Base-by-base conservation (phyloP, 2,888 invertebrate genomes). In the Girardia tigrina region DNA sequence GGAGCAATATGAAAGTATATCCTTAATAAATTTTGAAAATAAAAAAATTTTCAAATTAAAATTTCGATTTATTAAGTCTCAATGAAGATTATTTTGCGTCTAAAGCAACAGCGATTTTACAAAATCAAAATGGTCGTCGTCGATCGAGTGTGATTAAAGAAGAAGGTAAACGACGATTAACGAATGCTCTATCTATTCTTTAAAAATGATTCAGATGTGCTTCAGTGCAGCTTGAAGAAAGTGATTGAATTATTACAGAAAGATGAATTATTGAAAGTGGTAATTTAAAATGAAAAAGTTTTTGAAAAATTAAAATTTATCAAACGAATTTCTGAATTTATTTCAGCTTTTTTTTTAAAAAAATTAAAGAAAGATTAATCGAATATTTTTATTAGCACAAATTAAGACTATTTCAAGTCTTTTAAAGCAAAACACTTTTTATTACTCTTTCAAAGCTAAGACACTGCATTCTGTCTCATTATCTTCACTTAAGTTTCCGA, bases 41-140 rank as follows among this genome's bases (percentile, higher is more conserved):
- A 56, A 56, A 20, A 20, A 20, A 56, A 56, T 56, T 4, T 6
- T 6, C 16, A 12, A 12, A 56, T 4, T 56, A 56, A 12, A 12
- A 12, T 16, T 56, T 20, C 23, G 56, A 4, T 8, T 8, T 12
- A 56, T 88, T 28, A 88, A 91, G 91, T 87, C 89, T 90, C 86
- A 92, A 91, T 88, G 94, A 94, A 88, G 92, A 92, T 86, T 94
- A 93, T 87, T 92, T 94, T 87, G 91, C 94, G 82, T 92, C 92
- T 84, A 93, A 92, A 86, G 94, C 93, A 81, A 91, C 94, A 81
- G 93, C 93, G 81, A 87, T 94, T 86, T 92, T 93, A 83, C 87
- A 94, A 86, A 91, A 91, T 80, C 87, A 88, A 71, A 28, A 26
- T 20, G 29, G 70, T 28, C 23, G 71, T 16, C 70, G 75, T 26